phyloP scores from a whole-genome alignment of 2,888 invertebrate genomes.

The Cyaniris semiargus region DNA sequence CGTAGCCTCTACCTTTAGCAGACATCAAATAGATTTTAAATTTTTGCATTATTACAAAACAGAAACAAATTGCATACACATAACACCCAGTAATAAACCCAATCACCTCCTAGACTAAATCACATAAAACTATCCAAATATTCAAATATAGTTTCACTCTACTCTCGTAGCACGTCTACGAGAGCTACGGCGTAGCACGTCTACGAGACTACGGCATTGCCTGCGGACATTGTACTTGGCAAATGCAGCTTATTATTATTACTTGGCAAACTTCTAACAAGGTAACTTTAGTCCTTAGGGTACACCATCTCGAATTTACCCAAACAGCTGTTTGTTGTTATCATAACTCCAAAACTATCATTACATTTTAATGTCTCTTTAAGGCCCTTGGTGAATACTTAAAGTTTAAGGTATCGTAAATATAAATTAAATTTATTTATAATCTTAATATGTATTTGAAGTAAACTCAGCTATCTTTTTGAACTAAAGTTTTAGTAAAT shows the following conservation, averaged over 20 bases:
- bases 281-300: neutral
- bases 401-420: neutral
- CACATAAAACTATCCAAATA: neutral
- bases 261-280: slow-evolving; percentile 10
- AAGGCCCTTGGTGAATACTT: neutral
- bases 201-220: neutral
- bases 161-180: slow-evolving; percentile 3
- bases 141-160: neutral
- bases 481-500: too few relatives aligned
- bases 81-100: neutral
- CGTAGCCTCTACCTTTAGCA: too few relatives aligned
- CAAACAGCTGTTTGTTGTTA: slow-evolving; percentile 2
- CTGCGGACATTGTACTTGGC: neutral
- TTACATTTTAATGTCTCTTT: neutral
- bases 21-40: too few relatives aligned
- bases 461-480: too few relatives aligned
- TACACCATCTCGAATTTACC: neutral
- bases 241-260: neutral
- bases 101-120: neutral
- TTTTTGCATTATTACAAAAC: too few relatives aligned
- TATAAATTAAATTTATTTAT: neutral
- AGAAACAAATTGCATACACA: neutral
- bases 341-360: neutral
- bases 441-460: too few relatives aligned
- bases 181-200: neutral